Base-by-base conservation (phyloP, 2,113 vertebrate species). In the Nicator chloris region DNA sequence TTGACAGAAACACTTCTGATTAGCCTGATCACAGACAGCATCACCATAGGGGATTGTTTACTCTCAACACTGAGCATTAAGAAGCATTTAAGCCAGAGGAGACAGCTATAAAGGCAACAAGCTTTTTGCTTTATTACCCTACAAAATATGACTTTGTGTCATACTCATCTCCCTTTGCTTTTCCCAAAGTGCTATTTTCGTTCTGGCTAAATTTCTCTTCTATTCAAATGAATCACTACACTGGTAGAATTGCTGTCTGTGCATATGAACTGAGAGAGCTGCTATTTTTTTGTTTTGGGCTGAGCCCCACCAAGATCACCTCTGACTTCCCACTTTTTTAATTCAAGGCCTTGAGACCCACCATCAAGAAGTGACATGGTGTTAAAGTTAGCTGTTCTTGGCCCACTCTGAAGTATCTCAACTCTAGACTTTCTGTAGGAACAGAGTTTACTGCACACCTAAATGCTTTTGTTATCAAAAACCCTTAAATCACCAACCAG, bases 341-440 rank as follows among this genome's bases (percentile, higher is more conserved):
- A 80, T 45, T 82, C 28, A 75, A 90, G 54, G 49, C 49, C 40
- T 68, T 37, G 13, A 30, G 65, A 44, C 7, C 2, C 33, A 54
- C 18, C 24, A 51, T 0, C 6, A 6, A 76, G 7, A 71, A 82
- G 24, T 12, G 31, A 72, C 47, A 47, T 2, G 11, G 31, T 5
- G 7, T 23, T 65, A 60, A 77, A 65, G 4, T 17, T 42, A 73
- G 63, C 60, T 84, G 70, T 80, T 14, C 31, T 60, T 7, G 0
- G 10, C 23, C 26, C 30, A 45, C 37, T 50, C 26, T 40, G 26
- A 49, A 61, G 8, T 4, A 5, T 70, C 51, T 44, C 17, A 54
- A 11, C n/a, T 59, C n/a, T n/a, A 35, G 26, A 54, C 33, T 61
- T 73, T 50, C 42, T 0, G 0, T 4, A 7, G 21, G 57, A 89